Evolutionary conservation across 2,797 vertebrate species (phyloP), one percentile per base, ranked within the genome.

Genomic region (Thalassophryne amazonica): DNA sequence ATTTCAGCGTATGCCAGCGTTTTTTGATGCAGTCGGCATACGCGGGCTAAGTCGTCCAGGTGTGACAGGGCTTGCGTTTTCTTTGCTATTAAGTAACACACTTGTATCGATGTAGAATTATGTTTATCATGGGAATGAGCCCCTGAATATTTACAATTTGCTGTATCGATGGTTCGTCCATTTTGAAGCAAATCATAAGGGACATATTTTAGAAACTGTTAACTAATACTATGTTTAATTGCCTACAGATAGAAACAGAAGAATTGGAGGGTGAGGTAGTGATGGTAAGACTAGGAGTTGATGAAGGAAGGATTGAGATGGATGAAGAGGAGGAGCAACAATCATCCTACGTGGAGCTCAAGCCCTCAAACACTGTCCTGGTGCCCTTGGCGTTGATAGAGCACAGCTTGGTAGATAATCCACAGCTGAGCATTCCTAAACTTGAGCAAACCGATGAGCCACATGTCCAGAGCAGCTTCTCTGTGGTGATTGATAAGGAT

Each of bases 401-500:
- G 56, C 86, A 82, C 0, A 69, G 72, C 25, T 86, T 92, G 42
- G 25, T 61, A 0, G 81, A 83, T 2, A 62, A 51, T 28, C 71
- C 88, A 50, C 58, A 69, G 30, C 76, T 93, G 8, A 55, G 9
- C 12, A 63, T 73, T 7, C 60, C 75, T 33, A 89, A 86, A 37
- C 39, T 78, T 18, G 85, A 82, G 51, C 86, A 88, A 16, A 29
- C 73, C 1, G 40, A 63, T 12, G 81, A 83, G 21, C 31, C 76
- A 11, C 92, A 86, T 4, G 88, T 90, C 2, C 72, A 77, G 3
- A 78, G 82, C 60, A 81, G 81, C 69, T 97, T 98, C 81, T 93
- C 91, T 13, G 91, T 98, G 51, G 90, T 95, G 73, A 64, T 97
- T 75, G 94, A 98, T 72, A 78, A 92, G 45, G 91, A 87, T 7